A percentile compares a stretch with the other conserved stretches of the same genome.
These are phyloP conservation scores for Nomada fabriciana DNA, from an alignment of 2,888 invertebrate species.

Conservation along the genomic window DNA sequence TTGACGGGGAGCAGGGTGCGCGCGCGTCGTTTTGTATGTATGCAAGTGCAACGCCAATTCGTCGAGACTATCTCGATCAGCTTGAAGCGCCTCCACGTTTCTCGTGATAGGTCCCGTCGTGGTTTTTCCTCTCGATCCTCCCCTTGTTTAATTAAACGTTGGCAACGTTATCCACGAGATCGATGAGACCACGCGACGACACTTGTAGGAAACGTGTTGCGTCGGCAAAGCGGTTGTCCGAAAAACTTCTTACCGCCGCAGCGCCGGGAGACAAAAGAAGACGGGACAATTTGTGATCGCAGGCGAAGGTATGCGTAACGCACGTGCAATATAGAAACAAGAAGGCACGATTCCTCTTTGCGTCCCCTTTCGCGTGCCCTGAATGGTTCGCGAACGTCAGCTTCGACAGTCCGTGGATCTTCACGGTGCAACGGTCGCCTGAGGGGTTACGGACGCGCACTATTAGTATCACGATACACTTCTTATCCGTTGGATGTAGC, in stretches of 20 bases:
- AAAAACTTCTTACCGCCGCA: neutral
- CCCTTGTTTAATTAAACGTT: neutral
- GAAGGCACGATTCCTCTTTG: conserved; percentile 38
- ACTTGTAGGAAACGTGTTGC: neutral
- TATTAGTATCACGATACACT: conserved; percentile 58
- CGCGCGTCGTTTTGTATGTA: conserved; percentile 8
- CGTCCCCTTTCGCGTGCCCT: conserved; percentile 20
- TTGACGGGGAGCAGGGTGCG: conserved; percentile 36
- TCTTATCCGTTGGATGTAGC: conserved; percentile 56
- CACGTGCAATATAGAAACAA: conserved; percentile 18
- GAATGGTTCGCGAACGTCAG: conserved; percentile 41
- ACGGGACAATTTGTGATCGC: neutral
- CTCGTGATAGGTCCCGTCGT: neutral
- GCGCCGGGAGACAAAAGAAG: conserved; percentile 14
- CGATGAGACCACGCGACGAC: neutral
- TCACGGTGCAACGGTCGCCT: conserved; percentile 53
- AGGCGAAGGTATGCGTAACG: neutral
- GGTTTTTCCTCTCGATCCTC: neutral
- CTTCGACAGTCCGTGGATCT: conserved; percentile 35
- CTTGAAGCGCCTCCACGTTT: conserved; percentile 4
- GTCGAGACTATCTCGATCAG: conserved; percentile 20
- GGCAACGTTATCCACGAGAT: neutral
- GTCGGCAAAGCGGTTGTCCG: neutral
- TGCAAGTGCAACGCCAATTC: conserved; percentile 19
- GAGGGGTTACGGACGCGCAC: conserved; percentile 51